Evolutionary conservation across 2,113 vertebrate genomes (phyloP).

Genomic region (Sylvilagus bachmani): DNA sequence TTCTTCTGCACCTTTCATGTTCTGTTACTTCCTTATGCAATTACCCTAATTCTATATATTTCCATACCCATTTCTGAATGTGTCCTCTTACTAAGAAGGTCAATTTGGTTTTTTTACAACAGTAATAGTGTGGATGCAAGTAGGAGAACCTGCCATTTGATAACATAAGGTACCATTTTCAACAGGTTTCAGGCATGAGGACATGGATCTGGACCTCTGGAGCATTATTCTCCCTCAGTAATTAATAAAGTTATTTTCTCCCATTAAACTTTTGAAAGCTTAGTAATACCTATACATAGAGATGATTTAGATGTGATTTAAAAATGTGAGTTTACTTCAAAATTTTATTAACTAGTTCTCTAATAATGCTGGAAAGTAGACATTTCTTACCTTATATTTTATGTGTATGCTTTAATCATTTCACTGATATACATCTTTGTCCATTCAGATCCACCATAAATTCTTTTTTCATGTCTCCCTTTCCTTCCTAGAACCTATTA

Average conservation of each 20-base stretch:
- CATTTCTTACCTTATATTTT: constrained; percentile 27
- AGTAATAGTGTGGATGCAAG: too few relatives aligned
- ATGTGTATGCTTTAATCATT: constrained; percentile 1
- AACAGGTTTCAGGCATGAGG: neutral
- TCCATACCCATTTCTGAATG: too few relatives aligned
- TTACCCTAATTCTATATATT: too few relatives aligned
- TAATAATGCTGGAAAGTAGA: neutral
- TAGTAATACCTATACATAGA: neutral
- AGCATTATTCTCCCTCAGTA: neutral
- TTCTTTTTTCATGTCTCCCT: constrained; percentile 6
- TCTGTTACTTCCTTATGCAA: too few relatives aligned
- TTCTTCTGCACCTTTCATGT: too few relatives aligned
- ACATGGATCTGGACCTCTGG: neutral
- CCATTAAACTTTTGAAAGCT: neutral
- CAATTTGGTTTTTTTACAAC: too few relatives aligned
- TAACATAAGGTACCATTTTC: neutral
- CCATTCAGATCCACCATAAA: constrained; percentile 1
- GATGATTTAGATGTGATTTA: neutral
- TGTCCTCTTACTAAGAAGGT: too few relatives aligned
- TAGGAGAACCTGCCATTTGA: too few relatives aligned
- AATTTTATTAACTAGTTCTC: constrained; percentile 50
- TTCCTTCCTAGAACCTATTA: neutral
- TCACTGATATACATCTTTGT: neutral
- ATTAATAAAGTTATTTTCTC: constrained; percentile 42
- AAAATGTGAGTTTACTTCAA: neutral